These are phyloP conservation scores for Taenaris catops DNA, from an alignment of 2,888 invertebrate species.

Conservation along the genomic window DNA sequence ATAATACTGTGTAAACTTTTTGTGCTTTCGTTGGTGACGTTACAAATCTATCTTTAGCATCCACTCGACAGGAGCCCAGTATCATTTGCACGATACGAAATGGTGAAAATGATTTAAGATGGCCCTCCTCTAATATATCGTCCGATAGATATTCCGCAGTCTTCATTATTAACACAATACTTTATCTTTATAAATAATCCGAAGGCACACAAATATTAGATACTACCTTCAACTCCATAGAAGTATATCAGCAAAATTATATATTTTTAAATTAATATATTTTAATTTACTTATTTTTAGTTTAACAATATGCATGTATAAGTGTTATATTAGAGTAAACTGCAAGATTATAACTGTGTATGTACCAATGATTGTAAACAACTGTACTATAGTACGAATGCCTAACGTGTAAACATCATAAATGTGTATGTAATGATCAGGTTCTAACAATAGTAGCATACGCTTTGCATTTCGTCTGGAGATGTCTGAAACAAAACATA, in stretches of 20 bases:
- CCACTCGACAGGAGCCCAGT: constrained; percentile 42
- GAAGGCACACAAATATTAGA: neutral
- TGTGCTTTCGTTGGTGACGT: constrained; percentile 40
- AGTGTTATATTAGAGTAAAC: neutral
- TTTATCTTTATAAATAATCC: neutral
- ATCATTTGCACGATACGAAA: constrained; percentile 36
- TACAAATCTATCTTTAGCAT: constrained; percentile 40
- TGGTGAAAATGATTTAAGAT: constrained; percentile 33
- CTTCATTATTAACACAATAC: constrained; percentile 7
- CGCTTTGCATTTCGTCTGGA: constrained; percentile 39
- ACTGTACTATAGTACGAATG: constrained; percentile 36
- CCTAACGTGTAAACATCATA: constrained; percentile 45
- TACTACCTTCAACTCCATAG: neutral
- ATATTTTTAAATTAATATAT: no score
- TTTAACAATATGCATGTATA: no score
- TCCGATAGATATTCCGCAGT: constrained; percentile 41
- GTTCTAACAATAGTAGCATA: constrained; percentile 40
- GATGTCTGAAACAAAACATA: constrained; percentile 32
- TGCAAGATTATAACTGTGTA: constrained; percentile 37
- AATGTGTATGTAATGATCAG: constrained; percentile 39
- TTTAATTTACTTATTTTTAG: no score
- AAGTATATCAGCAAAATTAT: neutral
- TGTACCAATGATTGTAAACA: constrained; percentile 44
- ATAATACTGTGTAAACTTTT: constrained; percentile 36
- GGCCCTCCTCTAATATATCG: constrained; percentile 44